Evolutionary conservation across 2,797 vertebrate species (phyloP).

Genomic region (Lateolabrax maculatus): DNA sequence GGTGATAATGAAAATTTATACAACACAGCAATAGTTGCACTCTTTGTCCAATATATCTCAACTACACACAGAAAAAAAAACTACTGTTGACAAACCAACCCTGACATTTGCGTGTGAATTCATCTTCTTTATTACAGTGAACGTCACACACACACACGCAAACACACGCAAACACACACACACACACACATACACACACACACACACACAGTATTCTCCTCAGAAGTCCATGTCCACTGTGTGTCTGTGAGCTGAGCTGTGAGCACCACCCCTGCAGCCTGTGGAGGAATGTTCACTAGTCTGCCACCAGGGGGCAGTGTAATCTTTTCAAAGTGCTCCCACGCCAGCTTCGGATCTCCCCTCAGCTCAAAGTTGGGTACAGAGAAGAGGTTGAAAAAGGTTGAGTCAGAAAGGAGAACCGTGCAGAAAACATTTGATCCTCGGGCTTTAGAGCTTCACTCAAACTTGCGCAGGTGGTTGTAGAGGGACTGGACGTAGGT

Average conservation of each 20-base stretch:
- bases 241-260: background rate
- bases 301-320: constrained; percentile 54
- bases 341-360: background rate
- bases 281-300: background rate
- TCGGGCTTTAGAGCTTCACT: constrained; percentile 80
- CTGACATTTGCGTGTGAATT: constrained; percentile 16
- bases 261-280: background rate
- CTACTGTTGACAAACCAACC: constrained; percentile 6
- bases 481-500: constrained; percentile 98
- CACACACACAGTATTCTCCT: background rate
- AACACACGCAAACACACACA: too few relatives aligned
- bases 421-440: background rate
- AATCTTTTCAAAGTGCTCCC: constrained; percentile 23
- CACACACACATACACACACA: too few relatives aligned
- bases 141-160: constrained; percentile 16
- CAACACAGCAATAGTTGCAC: constrained; percentile 21
- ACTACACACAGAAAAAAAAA: background rate
- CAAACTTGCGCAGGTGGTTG: constrained; percentile 95
- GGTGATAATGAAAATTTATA: constrained; percentile 22
- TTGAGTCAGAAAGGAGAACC: background rate
- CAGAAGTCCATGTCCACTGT: background rate
- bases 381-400: background rate
- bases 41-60: background rate
- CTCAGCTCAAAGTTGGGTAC: background rate
- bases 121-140: constrained; percentile 17